These are phyloP conservation scores for Drusus annulatus DNA, from an alignment of 1,140 invertebrate species.

Conservation along the genomic window DNA sequence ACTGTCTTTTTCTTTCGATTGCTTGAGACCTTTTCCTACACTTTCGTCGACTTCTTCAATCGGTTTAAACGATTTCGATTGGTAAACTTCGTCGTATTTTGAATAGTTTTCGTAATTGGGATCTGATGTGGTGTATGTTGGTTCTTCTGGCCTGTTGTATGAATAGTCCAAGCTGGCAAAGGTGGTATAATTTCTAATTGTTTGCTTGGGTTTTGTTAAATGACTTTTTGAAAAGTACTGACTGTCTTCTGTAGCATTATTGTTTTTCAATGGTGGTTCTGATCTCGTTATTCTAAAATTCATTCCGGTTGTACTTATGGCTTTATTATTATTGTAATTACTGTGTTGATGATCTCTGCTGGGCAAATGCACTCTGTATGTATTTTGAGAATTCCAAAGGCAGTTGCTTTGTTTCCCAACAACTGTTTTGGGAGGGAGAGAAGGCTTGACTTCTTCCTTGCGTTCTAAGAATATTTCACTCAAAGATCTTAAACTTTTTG, in stretches of 20 bases:
- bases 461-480: slow-evolving; percentile 36
- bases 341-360: not conserved
- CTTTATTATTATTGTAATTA: not conserved
- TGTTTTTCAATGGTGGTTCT: slow-evolving; percentile 40
- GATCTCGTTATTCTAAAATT: slow-evolving; percentile 54
- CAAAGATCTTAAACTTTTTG: slow-evolving; percentile 4
- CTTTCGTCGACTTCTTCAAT: slow-evolving; percentile 26
- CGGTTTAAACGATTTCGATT: slow-evolving; percentile 28
- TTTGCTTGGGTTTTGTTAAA: slow-evolving; percentile 15
- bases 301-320: slow-evolving; percentile 10
- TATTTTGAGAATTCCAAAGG: slow-evolving; percentile 44
- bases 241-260: slow-evolving; percentile 11
- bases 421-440: slow-evolving; percentile 75
- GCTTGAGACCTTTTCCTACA: slow-evolving; percentile 18
- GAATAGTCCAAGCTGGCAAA: slow-evolving; percentile 45
- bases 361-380: slow-evolving; percentile 16
- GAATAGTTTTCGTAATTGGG: slow-evolving; percentile 50
- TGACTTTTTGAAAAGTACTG: slow-evolving; percentile 21
- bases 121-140: slow-evolving; percentile 43
- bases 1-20: slow-evolving; percentile 11
- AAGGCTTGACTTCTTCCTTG: slow-evolving; percentile 62
- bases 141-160: slow-evolving; percentile 18
- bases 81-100: slow-evolving; percentile 22
- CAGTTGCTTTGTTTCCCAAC: slow-evolving; percentile 21
- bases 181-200: slow-evolving; percentile 45